Evolutionary conservation across 2,113 vertebrate genomes (phyloP).

Genomic region (Piprites chloris): DNA sequence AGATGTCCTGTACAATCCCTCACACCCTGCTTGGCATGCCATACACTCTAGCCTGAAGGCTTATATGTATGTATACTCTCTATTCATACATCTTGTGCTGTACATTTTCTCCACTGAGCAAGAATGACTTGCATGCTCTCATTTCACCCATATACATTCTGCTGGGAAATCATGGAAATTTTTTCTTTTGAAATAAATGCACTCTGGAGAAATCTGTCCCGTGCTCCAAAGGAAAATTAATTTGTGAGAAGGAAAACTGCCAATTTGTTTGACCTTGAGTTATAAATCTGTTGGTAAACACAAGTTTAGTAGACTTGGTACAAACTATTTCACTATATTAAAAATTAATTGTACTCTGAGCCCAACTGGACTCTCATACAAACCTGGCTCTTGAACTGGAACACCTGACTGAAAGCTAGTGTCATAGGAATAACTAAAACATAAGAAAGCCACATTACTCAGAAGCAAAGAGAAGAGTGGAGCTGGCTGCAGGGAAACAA

Average conservation of each 20-base stretch:
- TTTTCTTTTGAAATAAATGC: neutral
- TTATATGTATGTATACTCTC: neutral
- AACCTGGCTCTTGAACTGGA: neutral
- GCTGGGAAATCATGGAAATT: neutral
- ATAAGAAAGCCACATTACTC: neutral
- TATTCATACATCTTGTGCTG: neutral
- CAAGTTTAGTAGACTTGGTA: neutral
- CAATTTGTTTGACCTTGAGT: neutral
- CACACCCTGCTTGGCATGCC: neutral
- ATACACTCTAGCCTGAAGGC: neutral
- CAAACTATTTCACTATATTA: neutral
- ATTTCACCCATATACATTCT: neutral
- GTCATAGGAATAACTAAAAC: conserved; percentile 2
- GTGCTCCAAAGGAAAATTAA: conserved; percentile 10
- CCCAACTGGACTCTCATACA: neutral
- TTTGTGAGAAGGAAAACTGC: conserved; percentile 28
- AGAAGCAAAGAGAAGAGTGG: neutral
- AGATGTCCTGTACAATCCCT: neutral
- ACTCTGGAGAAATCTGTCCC: neutral
- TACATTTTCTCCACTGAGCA: neutral
- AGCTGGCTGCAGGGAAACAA: neutral
- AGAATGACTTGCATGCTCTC: neutral
- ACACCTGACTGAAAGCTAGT: conserved; percentile 25
- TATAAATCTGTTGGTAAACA: conserved; percentile 49
- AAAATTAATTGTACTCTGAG: neutral